phyloP scores from a whole-genome alignment of 2,113 vertebrate genomes.

The Shinisaurus crocodilurus region DNA sequence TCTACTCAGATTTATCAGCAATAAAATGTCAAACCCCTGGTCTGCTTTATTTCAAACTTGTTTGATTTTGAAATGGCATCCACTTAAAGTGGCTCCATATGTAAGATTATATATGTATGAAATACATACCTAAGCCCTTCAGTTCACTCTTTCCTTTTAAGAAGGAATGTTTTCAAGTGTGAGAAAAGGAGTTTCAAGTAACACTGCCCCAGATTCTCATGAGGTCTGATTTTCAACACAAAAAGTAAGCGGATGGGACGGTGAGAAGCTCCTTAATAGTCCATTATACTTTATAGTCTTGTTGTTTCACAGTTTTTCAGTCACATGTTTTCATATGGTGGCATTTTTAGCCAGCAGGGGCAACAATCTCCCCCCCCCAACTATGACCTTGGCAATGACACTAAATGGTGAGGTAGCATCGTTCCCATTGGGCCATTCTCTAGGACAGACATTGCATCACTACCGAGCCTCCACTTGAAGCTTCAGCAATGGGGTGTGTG shows the following conservation, averaged over 20 bases:
- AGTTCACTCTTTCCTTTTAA: neutral
- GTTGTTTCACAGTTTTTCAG: neutral
- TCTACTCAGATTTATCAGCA: slow-evolving; percentile 20
- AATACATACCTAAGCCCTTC: slow-evolving; percentile 1
- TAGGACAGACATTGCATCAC: no score
- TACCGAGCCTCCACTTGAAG: no score
- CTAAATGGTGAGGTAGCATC: no score
- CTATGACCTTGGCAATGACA: no score
- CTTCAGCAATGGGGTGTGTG: no score
- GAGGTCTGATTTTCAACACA: neutral
- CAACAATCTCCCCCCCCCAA: no score
- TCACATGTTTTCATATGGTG: neutral
- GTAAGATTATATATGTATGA: slow-evolving; percentile 10
- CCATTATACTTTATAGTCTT: neutral
- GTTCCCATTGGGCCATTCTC: no score
- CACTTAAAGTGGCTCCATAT: slow-evolving; percentile 1
- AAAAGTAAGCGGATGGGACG: neutral
- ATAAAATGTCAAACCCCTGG: slow-evolving; percentile 26
- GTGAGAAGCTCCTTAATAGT: neutral
- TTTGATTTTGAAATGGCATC: slow-evolving; percentile 19
- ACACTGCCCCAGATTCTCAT: neutral
- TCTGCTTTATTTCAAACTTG: slow-evolving; percentile 22
- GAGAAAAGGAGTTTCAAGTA: neutral
- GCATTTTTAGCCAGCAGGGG: neutral
- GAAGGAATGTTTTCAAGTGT: neutral